These are phyloP conservation scores for Mactra quadrangularis DNA, from an alignment of 1,140 invertebrate genomes.

Conservation along the genomic window DNA sequence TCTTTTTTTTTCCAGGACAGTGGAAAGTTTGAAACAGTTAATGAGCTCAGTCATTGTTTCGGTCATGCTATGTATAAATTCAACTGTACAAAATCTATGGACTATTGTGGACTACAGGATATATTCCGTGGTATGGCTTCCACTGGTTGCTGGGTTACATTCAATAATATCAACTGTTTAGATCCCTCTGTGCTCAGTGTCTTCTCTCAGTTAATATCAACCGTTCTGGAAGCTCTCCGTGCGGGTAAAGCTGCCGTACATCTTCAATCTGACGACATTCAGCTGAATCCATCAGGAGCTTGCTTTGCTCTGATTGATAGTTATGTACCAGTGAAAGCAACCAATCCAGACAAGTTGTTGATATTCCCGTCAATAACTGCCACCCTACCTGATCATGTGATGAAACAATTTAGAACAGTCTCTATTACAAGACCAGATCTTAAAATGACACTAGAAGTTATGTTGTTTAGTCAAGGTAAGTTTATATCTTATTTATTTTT, in stretches of 20 bases:
- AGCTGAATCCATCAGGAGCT: conserved; percentile 72
- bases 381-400: conserved; percentile 74
- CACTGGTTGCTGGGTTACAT: conserved; percentile 82
- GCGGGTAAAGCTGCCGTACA: conserved; percentile 75
- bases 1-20: conserved; percentile 71
- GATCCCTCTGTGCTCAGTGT: conserved; percentile 76
- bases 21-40: conserved; percentile 73
- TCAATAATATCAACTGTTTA: conserved; percentile 78
- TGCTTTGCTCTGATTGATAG: conserved; percentile 73
- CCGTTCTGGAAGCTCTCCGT: conserved; percentile 76
- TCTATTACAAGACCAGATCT: conserved; percentile 79
- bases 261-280: conserved; percentile 77
- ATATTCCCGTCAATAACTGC: conserved; percentile 77
- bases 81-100: conserved; percentile 77
- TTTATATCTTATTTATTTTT: no score
- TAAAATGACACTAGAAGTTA: conserved; percentile 75
- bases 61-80: conserved; percentile 80
- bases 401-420: conserved; percentile 79
- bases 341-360: conserved; percentile 77
- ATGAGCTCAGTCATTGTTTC: conserved; percentile 76
- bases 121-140: conserved; percentile 81
- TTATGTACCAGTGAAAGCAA: conserved; percentile 68
- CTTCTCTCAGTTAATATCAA: conserved; percentile 78
- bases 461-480: conserved; percentile 81
- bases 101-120: conserved; percentile 78